phyloP scores from a whole-genome alignment of 1,140 invertebrate genomes.

The Drosophila kohkoa region DNA sequence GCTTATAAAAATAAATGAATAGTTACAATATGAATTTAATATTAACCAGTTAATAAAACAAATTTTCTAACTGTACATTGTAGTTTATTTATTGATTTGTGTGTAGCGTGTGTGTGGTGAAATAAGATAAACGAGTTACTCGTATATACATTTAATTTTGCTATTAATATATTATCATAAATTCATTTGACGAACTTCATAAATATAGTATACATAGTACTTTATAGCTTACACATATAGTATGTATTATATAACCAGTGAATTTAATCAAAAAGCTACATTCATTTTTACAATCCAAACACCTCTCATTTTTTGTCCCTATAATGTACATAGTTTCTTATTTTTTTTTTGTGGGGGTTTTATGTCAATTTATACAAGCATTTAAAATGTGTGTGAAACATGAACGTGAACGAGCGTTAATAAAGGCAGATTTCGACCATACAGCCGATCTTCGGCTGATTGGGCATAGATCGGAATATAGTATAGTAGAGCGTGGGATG shows the following conservation, averaged over 20 bases:
- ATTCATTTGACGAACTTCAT: constrained; percentile 28
- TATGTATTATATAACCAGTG: constrained; percentile 1
- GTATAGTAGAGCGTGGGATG: constrained; percentile 36
- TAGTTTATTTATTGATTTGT: constrained; percentile 12
- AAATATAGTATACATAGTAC: constrained; percentile 32
- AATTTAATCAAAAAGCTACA: constrained; percentile 23
- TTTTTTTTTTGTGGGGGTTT: constrained; percentile 1
- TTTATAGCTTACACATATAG: constrained; percentile 23
- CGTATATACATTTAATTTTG: constrained; percentile 29
- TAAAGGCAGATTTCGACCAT: constrained; percentile 63
- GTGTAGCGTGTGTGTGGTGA: background rate
- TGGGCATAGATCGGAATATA: constrained; percentile 43
- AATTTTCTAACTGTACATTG: constrained; percentile 12
- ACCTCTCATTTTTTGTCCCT: background rate
- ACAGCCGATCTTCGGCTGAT: constrained; percentile 54
- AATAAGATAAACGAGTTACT: constrained; percentile 16
- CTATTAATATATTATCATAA: constrained; percentile 34
- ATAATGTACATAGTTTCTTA: constrained; percentile 17
- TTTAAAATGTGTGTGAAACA: constrained; percentile 11
- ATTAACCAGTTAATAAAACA: background rate
- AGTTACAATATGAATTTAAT: too few species aligned
- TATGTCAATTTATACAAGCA: constrained; percentile 30
- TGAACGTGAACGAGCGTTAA: constrained; percentile 46
- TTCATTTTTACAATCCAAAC: constrained; percentile 22
- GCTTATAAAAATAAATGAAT: background rate